Evolutionary conservation across 2,888 invertebrate genomes (phyloP).

Genomic region (Clivina fossor): DNA sequence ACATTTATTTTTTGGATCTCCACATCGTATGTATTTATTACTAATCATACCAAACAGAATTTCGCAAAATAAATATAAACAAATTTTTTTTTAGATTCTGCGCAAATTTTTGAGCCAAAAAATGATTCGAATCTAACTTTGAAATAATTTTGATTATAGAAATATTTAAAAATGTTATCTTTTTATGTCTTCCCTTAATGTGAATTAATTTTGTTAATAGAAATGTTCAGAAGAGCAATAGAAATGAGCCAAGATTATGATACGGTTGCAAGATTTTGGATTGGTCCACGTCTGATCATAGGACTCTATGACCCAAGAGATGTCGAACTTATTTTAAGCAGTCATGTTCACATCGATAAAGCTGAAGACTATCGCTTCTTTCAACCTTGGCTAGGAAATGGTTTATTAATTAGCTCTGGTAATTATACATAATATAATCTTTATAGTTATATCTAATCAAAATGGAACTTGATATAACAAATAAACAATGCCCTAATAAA

Average conservation of each 20-base stretch:
- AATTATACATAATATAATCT: constrained; percentile 19
- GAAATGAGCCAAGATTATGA: constrained; percentile 2
- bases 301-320: constrained; percentile 15
- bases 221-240: not conserved
- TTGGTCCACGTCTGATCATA: constrained; percentile 16
- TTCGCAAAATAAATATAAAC: not conserved
- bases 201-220: constrained; percentile 13
- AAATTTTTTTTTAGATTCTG: not conserved
- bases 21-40: constrained; percentile 9
- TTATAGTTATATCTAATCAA: constrained; percentile 20
- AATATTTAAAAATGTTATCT: not conserved
- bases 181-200: constrained; percentile 13
- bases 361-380: constrained; percentile 17
- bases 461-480: not conserved
- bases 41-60: not conserved
- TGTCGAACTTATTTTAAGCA: constrained; percentile 22
- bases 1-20: not conserved
- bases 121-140: not conserved
- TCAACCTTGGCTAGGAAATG: constrained; percentile 23
- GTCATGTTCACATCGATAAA: constrained; percentile 21
- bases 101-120: not conserved
- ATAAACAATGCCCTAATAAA: too few species aligned
- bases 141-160: not conserved
- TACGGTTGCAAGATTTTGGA: constrained; percentile 9
- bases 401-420: constrained; percentile 41